Evolutionary conservation across 2,113 vertebrate genomes (phyloP).

Genomic region (Fregata magnificens): DNA sequence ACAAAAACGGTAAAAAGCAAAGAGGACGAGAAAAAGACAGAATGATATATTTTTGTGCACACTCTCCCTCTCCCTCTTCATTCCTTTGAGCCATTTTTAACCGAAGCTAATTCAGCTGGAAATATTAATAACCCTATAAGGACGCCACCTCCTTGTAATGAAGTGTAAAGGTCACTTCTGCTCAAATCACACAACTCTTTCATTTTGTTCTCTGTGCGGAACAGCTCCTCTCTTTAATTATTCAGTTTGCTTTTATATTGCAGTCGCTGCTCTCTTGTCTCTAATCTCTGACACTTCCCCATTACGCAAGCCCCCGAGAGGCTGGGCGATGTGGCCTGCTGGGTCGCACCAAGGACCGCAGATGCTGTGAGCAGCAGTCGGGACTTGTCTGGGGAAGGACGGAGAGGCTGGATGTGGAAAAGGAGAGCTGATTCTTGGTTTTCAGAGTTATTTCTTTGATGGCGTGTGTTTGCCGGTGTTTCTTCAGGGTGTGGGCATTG

Average conservation of each 20-base stretch:
- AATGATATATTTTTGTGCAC: slow-evolving; percentile 34
- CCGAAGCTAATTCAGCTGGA: slow-evolving; percentile 53
- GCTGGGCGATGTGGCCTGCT: background rate
- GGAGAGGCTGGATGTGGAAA: background rate
- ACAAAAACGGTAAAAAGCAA: background rate
- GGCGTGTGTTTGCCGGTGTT: background rate
- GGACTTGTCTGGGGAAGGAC: background rate
- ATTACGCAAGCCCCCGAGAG: background rate
- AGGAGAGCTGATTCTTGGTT: background rate
- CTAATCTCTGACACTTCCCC: slow-evolving; percentile 29
- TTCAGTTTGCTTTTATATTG: slow-evolving; percentile 52
- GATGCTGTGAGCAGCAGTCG: background rate
- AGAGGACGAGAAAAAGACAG: slow-evolving; percentile 33
- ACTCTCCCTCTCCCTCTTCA: background rate
- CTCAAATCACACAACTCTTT: slow-evolving; percentile 50
- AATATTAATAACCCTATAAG: slow-evolving; percentile 45
- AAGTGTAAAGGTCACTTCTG: slow-evolving; percentile 64
- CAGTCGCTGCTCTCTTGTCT: background rate
- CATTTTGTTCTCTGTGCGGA: slow-evolving; percentile 42
- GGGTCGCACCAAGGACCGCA: accelerated
- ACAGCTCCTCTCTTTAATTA: slow-evolving; percentile 52
- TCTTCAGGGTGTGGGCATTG: background rate
- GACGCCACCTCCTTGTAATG: slow-evolving; percentile 50
- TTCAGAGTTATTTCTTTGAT: background rate
- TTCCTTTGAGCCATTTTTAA: slow-evolving; percentile 60